Base-by-base conservation (phyloP, 2,888 invertebrate species). In the Cephus runcator region DNA sequence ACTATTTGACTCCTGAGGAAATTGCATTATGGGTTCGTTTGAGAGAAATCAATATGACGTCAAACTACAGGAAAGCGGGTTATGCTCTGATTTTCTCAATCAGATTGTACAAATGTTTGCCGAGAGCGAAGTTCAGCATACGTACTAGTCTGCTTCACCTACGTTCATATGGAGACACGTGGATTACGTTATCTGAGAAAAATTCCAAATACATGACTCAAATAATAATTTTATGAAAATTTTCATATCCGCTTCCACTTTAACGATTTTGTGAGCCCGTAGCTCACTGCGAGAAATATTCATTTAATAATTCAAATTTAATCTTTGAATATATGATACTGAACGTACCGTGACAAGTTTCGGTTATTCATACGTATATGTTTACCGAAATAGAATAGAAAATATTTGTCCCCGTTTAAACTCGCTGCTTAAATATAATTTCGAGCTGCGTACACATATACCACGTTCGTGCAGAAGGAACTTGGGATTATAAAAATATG, bases 401-500 rank as follows among this genome's bases (percentile, higher is more conserved):
- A 56, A 56, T 56, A 56, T 56, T 56, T 56, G 3, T 56, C 56
- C 23, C 56, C 23, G 56, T 56, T 56, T 23, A 56, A 56, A 56
- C 9, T 23, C 56, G 2, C 56, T 23, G 56, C 56, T 56, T 9
- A 56, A 56, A 56, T 56, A 56, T 56, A 23, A 56, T 23, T 56
- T 56, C 56, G 23, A 9, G 23, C 15, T 56, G 0, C 56, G 23
- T 15, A 15, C 15, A 36, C 40, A 1, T 40, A 56, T 23, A 23
- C 23, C 4, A 56, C 9, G 23, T 9, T 2, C 56, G 23, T 2
- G 56, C 23, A 56, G 56, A 56, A 56, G 56, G 56, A 56, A 56
- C 56, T 56, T 56, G 56, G 56, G 76, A 40, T 77, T 76, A 76
- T 79, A 79, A 79, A 79, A 79, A 79, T 79, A 76, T 79, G 79